Evolutionary conservation across 1,140 invertebrate genomes (phyloP).

Genomic region (Metopolophium dirhodum): DNA sequence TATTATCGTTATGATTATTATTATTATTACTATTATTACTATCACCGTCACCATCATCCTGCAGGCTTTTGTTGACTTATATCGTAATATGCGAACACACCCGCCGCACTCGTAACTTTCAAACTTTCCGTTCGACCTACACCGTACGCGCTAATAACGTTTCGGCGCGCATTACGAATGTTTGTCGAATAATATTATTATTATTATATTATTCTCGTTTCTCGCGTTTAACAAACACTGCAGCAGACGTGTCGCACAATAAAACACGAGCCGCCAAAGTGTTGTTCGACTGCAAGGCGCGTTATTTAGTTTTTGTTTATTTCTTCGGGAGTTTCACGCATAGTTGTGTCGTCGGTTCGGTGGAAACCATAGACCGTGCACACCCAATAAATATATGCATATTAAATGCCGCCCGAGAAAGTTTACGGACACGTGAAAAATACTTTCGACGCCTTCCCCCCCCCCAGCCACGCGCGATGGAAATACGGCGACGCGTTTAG

Average conservation of each 20-base stretch:
- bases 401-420: neutral
- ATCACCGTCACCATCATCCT: neutral
- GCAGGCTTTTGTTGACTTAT: neutral
- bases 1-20: neutral
- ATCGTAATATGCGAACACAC: neutral
- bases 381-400: neutral
- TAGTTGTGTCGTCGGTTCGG: neutral
- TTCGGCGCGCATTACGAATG: neutral
- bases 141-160: neutral
- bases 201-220: neutral
- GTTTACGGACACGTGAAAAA: neutral
- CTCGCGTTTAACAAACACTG: constrained; percentile 6
- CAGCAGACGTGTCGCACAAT: neutral
- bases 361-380: neutral
- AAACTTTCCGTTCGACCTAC: neutral
- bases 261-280: neutral
- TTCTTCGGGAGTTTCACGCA: neutral
- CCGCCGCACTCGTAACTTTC: neutral
- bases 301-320: constrained; percentile 27
- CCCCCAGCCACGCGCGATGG: neutral
- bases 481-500: neutral
- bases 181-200: neutral
- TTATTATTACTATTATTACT: too few species aligned
- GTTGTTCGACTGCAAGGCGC: neutral
- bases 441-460: neutral